Evolutionary conservation across 2,797 vertebrate genomes (phyloP), one percentile per base, ranked within the genome.

Genomic region (Sciaenops ocellatus): DNA sequence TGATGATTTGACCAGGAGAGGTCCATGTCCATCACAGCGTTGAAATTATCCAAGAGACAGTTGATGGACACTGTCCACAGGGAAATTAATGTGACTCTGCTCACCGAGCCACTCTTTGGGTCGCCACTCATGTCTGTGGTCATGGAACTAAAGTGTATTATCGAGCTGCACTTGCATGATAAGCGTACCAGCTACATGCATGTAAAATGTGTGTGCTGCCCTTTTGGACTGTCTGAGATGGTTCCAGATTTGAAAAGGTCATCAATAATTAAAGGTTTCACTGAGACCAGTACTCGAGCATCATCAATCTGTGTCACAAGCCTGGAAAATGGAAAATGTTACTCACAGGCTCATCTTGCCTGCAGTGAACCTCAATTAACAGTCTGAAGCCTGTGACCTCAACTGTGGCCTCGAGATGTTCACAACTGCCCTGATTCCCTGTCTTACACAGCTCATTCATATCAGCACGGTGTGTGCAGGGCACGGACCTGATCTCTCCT

Each of bases 271-370:
- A 65, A 73, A 62, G 28, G 20, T 61, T 16, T 38, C 8, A 47
- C 12, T 13, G 18, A 28, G 48, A 38, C 22, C n/a, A 10, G 4
- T 26, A 6, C 50, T 57, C 0, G 2, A 54, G 42, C 50, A 3
- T 76, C 60, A 75, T 66, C 38, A 22, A 54, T 65, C 79, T 65
- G 5, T 61, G 62, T 60, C 68, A 65, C n/a, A 16, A 16, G 54
- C n/a, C 7, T 9, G 16, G 3, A 6, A 28, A 80, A 61, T 48
- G 62, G 17, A 38, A 30, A 72, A 59, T 71, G 28, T 72, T 78
- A 5, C 42, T 22, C 51, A 16, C 22, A 57, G 18, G 38, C 51
- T 74, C 38, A 15, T 70, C 24, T 47, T 1, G 12, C 28, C 75
- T 8, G 11, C 42, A 6, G 13, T 26, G 52, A 72, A 30, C 46